phyloP scores from a whole-genome alignment of 2,113 vertebrate species.

The Pangasianodon hypophthalmus region DNA sequence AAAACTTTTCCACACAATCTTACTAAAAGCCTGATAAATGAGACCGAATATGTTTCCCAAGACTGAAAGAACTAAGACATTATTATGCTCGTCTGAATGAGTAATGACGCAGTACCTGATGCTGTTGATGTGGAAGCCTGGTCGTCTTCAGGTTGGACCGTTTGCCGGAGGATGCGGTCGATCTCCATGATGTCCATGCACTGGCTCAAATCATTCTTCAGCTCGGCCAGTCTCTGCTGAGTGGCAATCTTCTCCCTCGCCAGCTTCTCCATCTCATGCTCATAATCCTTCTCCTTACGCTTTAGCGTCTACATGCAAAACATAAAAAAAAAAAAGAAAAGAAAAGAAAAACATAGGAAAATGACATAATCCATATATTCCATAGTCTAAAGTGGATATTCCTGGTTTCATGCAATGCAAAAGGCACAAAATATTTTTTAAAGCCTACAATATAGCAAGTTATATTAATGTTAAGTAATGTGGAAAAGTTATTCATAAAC shows the following conservation, averaged over 20 bases:
- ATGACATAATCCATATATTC: not conserved
- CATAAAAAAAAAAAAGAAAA: not conserved
- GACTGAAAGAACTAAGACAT: not conserved
- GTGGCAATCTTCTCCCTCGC: constrained; percentile 95
- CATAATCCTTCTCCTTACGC: constrained; percentile 96
- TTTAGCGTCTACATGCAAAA: constrained; percentile 82
- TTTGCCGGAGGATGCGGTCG: constrained; percentile 89
- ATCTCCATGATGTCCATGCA: constrained; percentile 96
- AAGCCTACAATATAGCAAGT: not conserved
- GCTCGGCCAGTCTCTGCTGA: constrained; percentile 88
- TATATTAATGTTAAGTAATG: too few relatives aligned
- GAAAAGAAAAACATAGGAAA: too few relatives aligned
- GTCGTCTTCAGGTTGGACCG: constrained; percentile 93
- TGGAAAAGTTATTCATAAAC: too few relatives aligned
- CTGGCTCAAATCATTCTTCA: constrained; percentile 94
- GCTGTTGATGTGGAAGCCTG: constrained; percentile 98
- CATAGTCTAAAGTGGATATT: not conserved
- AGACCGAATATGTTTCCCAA: not conserved
- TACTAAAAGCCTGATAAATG: not conserved
- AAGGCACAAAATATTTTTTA: not conserved
- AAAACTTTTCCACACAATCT: not conserved
- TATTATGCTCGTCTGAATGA: too few relatives aligned
- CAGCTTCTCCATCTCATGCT: constrained; percentile 97
- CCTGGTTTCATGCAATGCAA: not conserved
- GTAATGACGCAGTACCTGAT: constrained; percentile 78